These are phyloP conservation scores for Rhopalosiphum padi DNA, from an alignment of 1,140 invertebrate species.

Conservation along the genomic window DNA sequence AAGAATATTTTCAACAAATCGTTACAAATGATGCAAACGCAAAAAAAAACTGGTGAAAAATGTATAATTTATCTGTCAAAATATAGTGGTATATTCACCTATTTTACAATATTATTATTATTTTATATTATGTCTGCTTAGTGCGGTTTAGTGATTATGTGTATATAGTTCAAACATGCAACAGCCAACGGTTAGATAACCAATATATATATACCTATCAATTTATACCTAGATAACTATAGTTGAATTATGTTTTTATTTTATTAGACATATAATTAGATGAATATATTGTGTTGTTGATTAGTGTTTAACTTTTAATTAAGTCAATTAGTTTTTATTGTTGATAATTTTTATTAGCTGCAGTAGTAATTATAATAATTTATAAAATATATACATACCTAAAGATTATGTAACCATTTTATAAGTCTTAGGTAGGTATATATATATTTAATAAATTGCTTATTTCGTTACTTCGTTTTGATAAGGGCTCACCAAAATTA, in stretches of 20 bases:
- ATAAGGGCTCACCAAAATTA: too few relatives aligned
- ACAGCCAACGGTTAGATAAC: background rate
- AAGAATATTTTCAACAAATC: too few relatives aligned
- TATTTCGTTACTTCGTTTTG: too few relatives aligned
- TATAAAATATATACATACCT: background rate
- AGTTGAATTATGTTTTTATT: background rate
- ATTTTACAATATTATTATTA: background rate
- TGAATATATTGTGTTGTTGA: background rate
- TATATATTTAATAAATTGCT: too few relatives aligned
- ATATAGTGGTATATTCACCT: background rate
- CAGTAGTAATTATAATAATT: background rate
- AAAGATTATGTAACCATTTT: background rate
- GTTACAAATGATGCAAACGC: too few relatives aligned
- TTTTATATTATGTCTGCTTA: background rate
- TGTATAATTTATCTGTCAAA: too few relatives aligned
- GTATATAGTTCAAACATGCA: background rate
- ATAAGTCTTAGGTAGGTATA: too few relatives aligned
- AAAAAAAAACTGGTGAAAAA: too few relatives aligned
- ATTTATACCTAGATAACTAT: background rate
- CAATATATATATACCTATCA: background rate
- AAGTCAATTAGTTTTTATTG: background rate
- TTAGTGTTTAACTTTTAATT: background rate
- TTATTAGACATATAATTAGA: background rate
- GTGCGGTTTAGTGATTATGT: too few relatives aligned
- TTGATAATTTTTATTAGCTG: background rate